A percentile compares a stretch with the other conserved stretches of the same genome.
Conservation (phyloP, 2,888 invertebrate genomes). For the Tenthredo distinguenda region DNA sequence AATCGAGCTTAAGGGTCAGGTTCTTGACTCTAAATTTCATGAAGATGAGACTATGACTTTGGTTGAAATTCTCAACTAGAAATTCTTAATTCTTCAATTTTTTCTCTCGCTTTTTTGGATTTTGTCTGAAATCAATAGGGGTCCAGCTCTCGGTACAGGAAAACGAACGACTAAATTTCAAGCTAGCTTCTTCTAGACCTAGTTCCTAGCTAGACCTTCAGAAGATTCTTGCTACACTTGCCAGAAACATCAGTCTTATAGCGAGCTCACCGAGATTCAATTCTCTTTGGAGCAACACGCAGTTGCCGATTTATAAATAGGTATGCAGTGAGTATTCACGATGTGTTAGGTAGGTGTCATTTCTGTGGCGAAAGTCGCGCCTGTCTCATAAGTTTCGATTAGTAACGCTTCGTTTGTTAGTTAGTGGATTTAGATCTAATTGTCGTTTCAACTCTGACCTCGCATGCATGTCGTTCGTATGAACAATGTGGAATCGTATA, state of each 20-base stretch:
- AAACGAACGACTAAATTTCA: no score
- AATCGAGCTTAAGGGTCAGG: not conserved
- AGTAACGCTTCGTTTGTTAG: not conserved
- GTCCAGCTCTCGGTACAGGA: no score
- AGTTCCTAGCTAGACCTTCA: no score
- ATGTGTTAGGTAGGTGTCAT: not conserved
- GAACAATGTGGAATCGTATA: conserved; percentile 85
- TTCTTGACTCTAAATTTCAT: not conserved
- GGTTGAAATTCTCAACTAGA: no score
- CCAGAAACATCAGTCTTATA: not conserved
- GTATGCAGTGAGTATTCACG: not conserved
- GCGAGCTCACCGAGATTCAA: not conserved
- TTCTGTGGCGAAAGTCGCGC: not conserved
- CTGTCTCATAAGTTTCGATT: not conserved
- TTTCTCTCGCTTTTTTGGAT: not conserved
- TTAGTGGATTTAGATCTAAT: not conserved
- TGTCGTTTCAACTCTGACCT: conserved; percentile 70
- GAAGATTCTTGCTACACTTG: not conserved
- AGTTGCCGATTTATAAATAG: not conserved
- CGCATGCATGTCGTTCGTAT: conserved; percentile 96
- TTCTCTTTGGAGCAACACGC: no score
- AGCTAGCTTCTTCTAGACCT: no score
- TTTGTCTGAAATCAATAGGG: no score
- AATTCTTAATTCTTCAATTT: not conserved
- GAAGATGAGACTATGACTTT: not conserved